Conservation (phyloP, 2,797 vertebrate genomes). For the Macrochelys suwanniensis region DNA sequence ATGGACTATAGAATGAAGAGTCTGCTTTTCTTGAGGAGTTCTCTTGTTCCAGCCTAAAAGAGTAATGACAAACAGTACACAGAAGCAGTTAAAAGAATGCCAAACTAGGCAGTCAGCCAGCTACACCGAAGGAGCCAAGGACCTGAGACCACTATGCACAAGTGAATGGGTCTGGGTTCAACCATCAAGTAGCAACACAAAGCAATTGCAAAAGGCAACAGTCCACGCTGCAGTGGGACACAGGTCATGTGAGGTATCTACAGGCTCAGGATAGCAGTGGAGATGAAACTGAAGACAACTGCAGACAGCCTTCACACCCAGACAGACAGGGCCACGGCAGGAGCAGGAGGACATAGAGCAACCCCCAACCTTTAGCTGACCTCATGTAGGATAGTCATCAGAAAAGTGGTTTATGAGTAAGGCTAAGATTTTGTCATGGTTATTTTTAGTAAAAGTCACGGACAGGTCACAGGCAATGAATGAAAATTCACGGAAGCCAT, state of each 20-base stretch:
- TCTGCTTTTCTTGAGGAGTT: neutral
- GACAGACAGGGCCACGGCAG: neutral
- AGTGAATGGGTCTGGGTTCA: neutral
- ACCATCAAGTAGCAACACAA: neutral
- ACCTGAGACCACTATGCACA: accelerated
- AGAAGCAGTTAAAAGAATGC: no score
- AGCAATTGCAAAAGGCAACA: neutral
- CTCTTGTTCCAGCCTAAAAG: neutral
- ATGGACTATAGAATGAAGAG: neutral
- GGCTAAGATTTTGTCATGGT: no score
- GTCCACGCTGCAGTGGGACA: neutral
- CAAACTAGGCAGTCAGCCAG: no score
- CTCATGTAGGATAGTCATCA: neutral
- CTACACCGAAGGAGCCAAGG: neutral
- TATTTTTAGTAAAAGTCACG: no score
- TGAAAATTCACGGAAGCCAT: neutral
- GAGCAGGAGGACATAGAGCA: neutral
- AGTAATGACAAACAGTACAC: neutral
- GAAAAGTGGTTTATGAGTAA: neutral
- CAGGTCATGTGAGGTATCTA: neutral
- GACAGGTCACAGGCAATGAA: neutral
- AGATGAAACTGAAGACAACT: neutral
- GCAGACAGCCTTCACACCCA: neutral
- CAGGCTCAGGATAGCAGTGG: neutral
- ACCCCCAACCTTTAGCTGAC: neutral